Conservation (phyloP, 1,140 invertebrate species). For the Leptoteleia sp. region DNA sequence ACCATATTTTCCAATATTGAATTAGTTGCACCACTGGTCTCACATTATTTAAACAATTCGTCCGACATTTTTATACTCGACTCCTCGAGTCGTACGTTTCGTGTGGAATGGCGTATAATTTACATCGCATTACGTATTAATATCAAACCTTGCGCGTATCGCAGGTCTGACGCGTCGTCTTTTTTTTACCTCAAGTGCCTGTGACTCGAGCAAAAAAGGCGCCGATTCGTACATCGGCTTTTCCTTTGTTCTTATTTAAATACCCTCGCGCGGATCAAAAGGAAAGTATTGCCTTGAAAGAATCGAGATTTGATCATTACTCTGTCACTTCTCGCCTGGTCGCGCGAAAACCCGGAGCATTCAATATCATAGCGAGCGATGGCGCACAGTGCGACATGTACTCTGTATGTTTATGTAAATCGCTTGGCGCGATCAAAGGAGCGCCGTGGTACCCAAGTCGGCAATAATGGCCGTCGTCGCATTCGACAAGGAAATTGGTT, state of each 20-base stretch:
- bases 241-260: conserved; percentile 62
- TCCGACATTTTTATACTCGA: not conserved
- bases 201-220: conserved; percentile 28
- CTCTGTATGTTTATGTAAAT: conserved; percentile 67
- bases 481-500: conserved; percentile 62
- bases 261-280: conserved; percentile 46
- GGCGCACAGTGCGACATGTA: conserved; percentile 39
- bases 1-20: too few relatives aligned
- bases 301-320: conserved; percentile 62
- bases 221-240: conserved; percentile 40
- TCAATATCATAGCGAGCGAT: conserved; percentile 48
- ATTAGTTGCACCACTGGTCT: too few relatives aligned
- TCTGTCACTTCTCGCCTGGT: conserved; percentile 48
- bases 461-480: conserved; percentile 59
- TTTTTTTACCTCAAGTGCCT: conserved; percentile 36
- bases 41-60: not conserved
- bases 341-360: conserved; percentile 44
- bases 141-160: conserved; percentile 21
- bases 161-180: conserved; percentile 21
- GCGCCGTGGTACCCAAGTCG: conserved; percentile 47
- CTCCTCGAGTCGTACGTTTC: not conserved
- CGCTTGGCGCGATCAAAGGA: conserved; percentile 53
- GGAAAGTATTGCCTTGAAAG: conserved; percentile 55
- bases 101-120: conserved; percentile 32
- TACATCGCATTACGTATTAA: conserved; percentile 41